These are phyloP conservation scores for Nudaria mundana DNA, from an alignment of 2,888 invertebrate species.

Conservation along the genomic window DNA sequence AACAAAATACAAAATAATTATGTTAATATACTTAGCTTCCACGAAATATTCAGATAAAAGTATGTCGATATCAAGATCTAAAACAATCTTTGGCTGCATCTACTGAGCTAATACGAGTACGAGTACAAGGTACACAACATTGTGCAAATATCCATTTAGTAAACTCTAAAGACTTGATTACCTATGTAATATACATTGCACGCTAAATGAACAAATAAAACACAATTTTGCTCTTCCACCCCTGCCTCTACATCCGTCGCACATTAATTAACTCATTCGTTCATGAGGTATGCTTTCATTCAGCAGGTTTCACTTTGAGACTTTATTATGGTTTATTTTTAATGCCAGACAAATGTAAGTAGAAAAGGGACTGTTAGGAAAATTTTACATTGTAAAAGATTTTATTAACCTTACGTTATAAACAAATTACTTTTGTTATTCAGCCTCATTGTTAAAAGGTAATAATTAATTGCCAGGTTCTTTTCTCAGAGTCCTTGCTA, in stretches of 20 bases:
- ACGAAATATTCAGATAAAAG: too few relatives aligned
- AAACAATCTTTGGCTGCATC: conserved; percentile 1
- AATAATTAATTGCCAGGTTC: too few relatives aligned
- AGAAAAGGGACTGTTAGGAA: too few relatives aligned
- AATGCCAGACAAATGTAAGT: too few relatives aligned
- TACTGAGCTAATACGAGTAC: too few relatives aligned
- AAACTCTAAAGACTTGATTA: conserved; percentile 9
- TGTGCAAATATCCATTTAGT: conserved; percentile 8
- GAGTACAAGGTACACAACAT: conserved; percentile 9
- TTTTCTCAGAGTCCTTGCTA: too few relatives aligned
- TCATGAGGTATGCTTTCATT: conserved; percentile 9
- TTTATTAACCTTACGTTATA: too few relatives aligned
- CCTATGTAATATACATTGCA: conserved; percentile 10
- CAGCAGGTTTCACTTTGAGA: conserved; percentile 2
- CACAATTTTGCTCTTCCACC: conserved; percentile 24
- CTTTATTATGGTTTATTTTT: conserved; percentile 1
- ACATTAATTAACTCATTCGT: conserved; percentile 23
- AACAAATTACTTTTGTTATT: too few relatives aligned
- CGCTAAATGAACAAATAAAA: conserved; percentile 18
- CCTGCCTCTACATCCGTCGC: conserved; percentile 13
- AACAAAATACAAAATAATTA: too few relatives aligned
- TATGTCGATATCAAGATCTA: background rate
- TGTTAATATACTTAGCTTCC: too few relatives aligned
- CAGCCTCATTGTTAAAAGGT: too few relatives aligned
- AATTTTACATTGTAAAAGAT: too few relatives aligned